Percentiles rank a stretch among this genome's conserved stretches.
Conservation (phyloP, 2,113 vertebrate genomes). For the Condylura cristata region DNA sequence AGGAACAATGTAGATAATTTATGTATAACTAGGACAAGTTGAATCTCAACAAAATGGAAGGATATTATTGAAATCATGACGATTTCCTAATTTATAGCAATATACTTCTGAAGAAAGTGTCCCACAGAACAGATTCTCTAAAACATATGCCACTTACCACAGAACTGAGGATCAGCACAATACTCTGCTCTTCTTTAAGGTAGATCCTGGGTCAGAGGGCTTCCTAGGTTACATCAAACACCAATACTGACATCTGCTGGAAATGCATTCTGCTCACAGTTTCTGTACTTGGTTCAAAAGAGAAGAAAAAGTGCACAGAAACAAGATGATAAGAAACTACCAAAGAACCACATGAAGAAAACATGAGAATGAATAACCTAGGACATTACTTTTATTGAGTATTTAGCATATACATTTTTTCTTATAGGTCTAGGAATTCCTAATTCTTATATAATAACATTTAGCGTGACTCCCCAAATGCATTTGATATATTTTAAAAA, state of each 20-base stretch:
- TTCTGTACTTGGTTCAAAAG: neutral
- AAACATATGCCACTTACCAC: neutral
- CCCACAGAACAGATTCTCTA: neutral
- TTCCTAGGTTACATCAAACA: neutral
- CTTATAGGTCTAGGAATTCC: neutral
- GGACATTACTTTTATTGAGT: neutral
- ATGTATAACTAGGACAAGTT: neutral
- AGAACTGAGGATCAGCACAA: neutral
- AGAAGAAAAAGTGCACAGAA: neutral
- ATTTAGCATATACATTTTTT: neutral
- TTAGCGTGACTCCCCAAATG: neutral
- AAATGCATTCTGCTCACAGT: neutral
- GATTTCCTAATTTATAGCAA: neutral
- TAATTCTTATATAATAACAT: neutral
- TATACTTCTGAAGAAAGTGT: neutral
- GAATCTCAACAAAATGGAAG: neutral
- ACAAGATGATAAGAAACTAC: neutral
- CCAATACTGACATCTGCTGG: slow-evolving; percentile 79
- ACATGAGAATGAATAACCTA: neutral
- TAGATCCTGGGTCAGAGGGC: neutral
- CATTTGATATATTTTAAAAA: neutral
- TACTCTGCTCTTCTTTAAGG: neutral
- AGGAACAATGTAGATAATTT: neutral
- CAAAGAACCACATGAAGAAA: neutral
- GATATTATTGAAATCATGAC: neutral